Percentiles rank a stretch among this genome's conserved stretches.
These are phyloP conservation scores for Malacoctenus gilli DNA, from an alignment of 2,797 vertebrate species.

Conservation along the genomic window DNA sequence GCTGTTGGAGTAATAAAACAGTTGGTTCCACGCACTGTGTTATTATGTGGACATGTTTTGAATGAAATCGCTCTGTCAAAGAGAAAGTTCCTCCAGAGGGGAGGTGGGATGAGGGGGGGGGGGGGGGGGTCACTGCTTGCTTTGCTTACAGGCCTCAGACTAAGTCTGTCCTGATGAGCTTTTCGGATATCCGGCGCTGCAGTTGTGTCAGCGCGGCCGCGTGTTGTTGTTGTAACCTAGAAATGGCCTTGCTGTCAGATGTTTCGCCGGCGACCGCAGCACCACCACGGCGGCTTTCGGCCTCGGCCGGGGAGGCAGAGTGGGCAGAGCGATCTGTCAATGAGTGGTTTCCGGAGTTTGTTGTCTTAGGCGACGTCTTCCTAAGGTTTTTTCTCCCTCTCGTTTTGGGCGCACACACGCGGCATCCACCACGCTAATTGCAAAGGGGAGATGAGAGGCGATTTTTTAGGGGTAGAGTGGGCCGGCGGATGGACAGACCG, in stretches of 20 bases:
- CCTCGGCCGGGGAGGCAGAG: slow-evolving; percentile 69
- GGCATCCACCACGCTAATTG: slow-evolving; percentile 71
- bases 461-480: slow-evolving; percentile 48
- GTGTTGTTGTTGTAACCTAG: slow-evolving; percentile 75
- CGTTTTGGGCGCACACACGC: slow-evolving; percentile 47
- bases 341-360: slow-evolving; percentile 81
- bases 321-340: slow-evolving; percentile 77
- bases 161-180: slow-evolving; percentile 69
- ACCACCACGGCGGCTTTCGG: slow-evolving; percentile 68
- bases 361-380: slow-evolving; percentile 67
- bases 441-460: slow-evolving; percentile 51
- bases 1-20: slow-evolving; percentile 10
- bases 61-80: slow-evolving; percentile 36
- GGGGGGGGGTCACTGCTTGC: slow-evolving; percentile 48
- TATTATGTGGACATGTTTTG: slow-evolving; percentile 44
- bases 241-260: slow-evolving; percentile 73
- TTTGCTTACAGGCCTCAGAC: slow-evolving; percentile 68
- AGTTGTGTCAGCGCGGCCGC: slow-evolving; percentile 62
- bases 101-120: slow-evolving; percentile 28
- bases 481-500: slow-evolving; percentile 38
- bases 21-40: not conserved
- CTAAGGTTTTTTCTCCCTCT: slow-evolving; percentile 62
- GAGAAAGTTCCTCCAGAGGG: slow-evolving; percentile 22
- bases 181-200: slow-evolving; percentile 78
- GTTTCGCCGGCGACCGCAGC: slow-evolving; percentile 69